Evolutionary conservation across 30 jellyfish, hydroid and myxozoan genomes (phyloP), one percentile per base, ranked within the genome.

Genomic region (Pelagia noctiluca): DNA sequence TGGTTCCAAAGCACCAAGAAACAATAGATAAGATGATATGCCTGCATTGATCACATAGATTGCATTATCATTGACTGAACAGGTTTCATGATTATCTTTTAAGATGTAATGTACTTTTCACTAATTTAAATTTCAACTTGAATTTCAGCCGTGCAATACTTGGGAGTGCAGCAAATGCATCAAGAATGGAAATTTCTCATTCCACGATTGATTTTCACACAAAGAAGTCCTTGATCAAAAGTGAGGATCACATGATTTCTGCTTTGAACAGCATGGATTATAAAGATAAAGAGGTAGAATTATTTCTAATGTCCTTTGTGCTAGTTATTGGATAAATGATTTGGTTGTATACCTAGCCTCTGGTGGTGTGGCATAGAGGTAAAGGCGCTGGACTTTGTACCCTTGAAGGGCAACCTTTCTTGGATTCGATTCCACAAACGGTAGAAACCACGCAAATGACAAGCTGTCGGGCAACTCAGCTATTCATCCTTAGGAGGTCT

Each of bases 91-190:
- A n/a, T n/a, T n/a, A n/a, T n/a, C n/a, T n/a, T n/a, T n/a, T n/a
- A n/a, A n/a, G n/a, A n/a, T n/a, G n/a, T n/a, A n/a, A n/a, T n/a
- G n/a, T n/a, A n/a, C n/a, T n/a, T n/a, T n/a, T n/a, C n/a, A n/a
- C n/a, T n/a, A n/a, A n/a, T n/a, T n/a, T n/a, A n/a, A n/a, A n/a
- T n/a, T n/a, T n/a, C n/a, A n/a, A n/a, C 57, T 52, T 52, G 16
- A 33, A 24, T 49, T 80, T 28, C 11, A 80, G 90, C 35, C 90
- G 90, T 19, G 83, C 90, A 13, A n/a, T 80, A 13, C 77, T 80
- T 50, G 90, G 90, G 21, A 22, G 84, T 19, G 21, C 12, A 49
- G 29, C 50, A 31, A 5, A 31, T 23, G 30, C 2, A 3, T 26
- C 26, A 65, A 21, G 2, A 16, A 42, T 8, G 8, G 57, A 42